Percentiles rank a stretch among this genome's conserved stretches.
Evolutionary conservation across 2,888 invertebrate species (phyloP).

Genomic region (Pandemis heparana): DNA sequence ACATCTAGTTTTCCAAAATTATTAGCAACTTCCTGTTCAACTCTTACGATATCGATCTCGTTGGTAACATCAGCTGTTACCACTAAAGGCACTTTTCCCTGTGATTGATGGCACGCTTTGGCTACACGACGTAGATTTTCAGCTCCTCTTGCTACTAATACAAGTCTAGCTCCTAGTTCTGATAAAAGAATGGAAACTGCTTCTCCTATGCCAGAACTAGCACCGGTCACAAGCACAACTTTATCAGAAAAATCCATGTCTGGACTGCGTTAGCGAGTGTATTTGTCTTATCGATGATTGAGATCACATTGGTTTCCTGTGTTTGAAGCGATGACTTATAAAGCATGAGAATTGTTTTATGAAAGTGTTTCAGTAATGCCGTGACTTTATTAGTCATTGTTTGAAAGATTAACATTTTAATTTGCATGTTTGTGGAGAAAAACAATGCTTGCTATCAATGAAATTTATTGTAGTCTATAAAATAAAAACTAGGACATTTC

Average conservation of each 20-base stretch:
- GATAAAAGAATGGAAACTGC: constrained; percentile 1
- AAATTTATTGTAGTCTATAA: neutral
- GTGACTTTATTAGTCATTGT: constrained; percentile 12
- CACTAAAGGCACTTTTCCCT: constrained; percentile 13
- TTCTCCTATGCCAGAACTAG: constrained; percentile 18
- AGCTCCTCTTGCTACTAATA: constrained; percentile 7
- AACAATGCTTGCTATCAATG: neutral
- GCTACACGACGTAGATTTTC: constrained; percentile 16
- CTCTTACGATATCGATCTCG: constrained; percentile 1
- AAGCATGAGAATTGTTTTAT: neutral
- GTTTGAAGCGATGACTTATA: neutral
- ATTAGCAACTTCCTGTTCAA: constrained; percentile 2
- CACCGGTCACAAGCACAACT: constrained; percentile 10
- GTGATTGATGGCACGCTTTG: constrained; percentile 1
- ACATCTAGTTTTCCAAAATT: constrained; percentile 16
- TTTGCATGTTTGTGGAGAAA: neutral
- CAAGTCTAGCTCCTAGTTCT: constrained; percentile 8
- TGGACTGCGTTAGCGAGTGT: neutral
- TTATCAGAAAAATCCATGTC: constrained; percentile 15
- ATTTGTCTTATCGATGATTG: neutral
- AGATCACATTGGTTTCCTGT: neutral
- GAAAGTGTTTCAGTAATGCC: neutral
- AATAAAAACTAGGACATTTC: too few relatives aligned
- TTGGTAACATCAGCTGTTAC: constrained; percentile 13
- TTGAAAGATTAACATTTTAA: neutral